phyloP scores from a whole-genome alignment of 2,888 invertebrate species.

The Ophion costatus region DNA sequence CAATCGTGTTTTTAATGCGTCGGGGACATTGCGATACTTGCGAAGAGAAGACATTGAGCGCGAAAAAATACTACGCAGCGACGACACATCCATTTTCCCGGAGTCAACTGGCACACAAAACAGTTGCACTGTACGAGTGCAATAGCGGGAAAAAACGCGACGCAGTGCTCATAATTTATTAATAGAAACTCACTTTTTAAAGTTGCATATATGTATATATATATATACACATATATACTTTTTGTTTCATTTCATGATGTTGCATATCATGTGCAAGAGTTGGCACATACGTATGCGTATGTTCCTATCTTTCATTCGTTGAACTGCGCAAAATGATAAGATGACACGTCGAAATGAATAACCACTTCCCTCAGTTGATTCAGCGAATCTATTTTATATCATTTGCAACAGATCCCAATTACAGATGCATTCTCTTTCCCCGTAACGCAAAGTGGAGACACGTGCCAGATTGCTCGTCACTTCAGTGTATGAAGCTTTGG shows the following conservation, averaged over 20 bases:
- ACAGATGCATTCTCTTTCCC: not conserved
- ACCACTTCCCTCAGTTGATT: slow-evolving; percentile 15
- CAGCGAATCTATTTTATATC: not conserved
- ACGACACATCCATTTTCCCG: not conserved
- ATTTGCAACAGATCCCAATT: not conserved
- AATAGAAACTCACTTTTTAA: slow-evolving; percentile 48
- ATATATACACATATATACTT: not conserved
- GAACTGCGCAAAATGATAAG: slow-evolving; percentile 59
- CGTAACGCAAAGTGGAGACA: not conserved
- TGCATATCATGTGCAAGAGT: slow-evolving; percentile 22
- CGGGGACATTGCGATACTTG: too few species aligned
- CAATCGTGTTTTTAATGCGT: not conserved
- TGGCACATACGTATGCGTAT: slow-evolving; percentile 22
- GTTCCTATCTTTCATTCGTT: slow-evolving; percentile 37
- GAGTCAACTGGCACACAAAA: not conserved
- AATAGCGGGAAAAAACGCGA: slow-evolving; percentile 35
- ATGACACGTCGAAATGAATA: not conserved
- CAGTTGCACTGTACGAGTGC: not conserved
- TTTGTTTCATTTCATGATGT: slow-evolving; percentile 47
- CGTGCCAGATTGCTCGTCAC: too few species aligned
- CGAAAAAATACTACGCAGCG: not conserved
- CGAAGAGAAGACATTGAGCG: not conserved
- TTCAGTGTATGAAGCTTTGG: too few species aligned
- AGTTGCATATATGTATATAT: not conserved
- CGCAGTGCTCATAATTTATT: slow-evolving; percentile 59